Evolutionary conservation across 2,888 invertebrate genomes (phyloP).

Genomic region (Callyntrura guangdongensis): DNA sequence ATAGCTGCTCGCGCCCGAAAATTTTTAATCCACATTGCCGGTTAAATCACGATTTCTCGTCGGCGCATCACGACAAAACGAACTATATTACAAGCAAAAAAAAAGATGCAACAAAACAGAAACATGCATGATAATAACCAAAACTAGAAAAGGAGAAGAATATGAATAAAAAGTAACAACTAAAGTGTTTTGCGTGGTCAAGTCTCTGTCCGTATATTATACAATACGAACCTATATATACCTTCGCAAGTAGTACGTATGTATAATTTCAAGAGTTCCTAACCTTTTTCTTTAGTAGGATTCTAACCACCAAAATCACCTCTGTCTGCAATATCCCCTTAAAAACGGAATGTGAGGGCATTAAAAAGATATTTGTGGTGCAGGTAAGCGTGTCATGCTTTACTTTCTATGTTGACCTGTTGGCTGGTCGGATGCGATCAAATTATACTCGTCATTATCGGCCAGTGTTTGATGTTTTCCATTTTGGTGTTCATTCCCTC

Average conservation of each 20-base stretch:
- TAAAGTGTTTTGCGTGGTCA: slow-evolving; percentile 40
- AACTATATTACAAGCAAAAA: slow-evolving; percentile 71
- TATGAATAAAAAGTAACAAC: slow-evolving; percentile 61
- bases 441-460: slow-evolving; percentile 59
- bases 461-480: slow-evolving; percentile 64
- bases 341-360: slow-evolving; percentile 8
- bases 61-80: slow-evolving; percentile 83
- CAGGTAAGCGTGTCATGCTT: slow-evolving; percentile 74
- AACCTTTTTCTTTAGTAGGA: slow-evolving; percentile 21
- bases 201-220: slow-evolving; percentile 6
- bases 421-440: slow-evolving; percentile 44
- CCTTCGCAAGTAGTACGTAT: not conserved
- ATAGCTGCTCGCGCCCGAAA: slow-evolving; percentile 85
- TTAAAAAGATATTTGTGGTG: slow-evolving; percentile 41
- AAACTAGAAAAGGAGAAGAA: slow-evolving; percentile 47
- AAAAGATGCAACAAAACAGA: slow-evolving; percentile 15
- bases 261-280: slow-evolving; percentile 58
- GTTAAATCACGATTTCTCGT: slow-evolving; percentile 84
- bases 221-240: not conserved
- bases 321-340: slow-evolving; percentile 2
- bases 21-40: slow-evolving; percentile 84
- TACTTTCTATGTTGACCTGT: slow-evolving; percentile 74
- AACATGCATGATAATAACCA: slow-evolving; percentile 44
- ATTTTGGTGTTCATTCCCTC: slow-evolving; percentile 45
- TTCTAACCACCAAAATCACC: slow-evolving; percentile 33